phyloP scores from a whole-genome alignment of 2,113 vertebrate species.

The Sitta europaea region DNA sequence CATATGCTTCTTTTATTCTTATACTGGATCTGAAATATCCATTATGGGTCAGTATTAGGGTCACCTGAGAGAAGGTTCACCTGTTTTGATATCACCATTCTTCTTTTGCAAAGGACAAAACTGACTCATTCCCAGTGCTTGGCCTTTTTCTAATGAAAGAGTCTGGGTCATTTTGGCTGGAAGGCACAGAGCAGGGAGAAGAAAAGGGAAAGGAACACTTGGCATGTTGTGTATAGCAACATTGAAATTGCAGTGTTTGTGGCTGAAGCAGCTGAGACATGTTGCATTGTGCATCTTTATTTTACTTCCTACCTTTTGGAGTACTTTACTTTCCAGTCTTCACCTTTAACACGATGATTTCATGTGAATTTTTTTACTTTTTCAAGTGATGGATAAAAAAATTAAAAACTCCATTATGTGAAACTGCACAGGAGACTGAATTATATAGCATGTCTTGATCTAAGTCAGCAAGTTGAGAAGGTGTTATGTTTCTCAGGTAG shows the following conservation, averaged over 20 bases:
- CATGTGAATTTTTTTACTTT: neutral
- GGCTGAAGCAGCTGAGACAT: neutral
- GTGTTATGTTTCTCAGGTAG: neutral
- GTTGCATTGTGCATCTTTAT: neutral
- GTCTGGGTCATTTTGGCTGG: neutral
- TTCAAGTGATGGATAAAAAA: neutral
- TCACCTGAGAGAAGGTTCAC: neutral
- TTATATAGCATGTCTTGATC: neutral
- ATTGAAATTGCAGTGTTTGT: neutral
- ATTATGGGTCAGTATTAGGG: neutral
- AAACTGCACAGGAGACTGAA: neutral
- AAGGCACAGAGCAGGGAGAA: neutral
- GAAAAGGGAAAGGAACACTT: neutral
- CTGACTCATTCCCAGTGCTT: fast-evolving
- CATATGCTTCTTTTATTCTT: neutral
- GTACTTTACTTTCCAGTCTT: neutral
- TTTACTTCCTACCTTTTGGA: neutral
- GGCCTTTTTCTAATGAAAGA: neutral
- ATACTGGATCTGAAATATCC: neutral
- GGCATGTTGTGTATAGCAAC: neutral
- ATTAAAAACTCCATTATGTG: neutral
- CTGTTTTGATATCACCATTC: neutral
- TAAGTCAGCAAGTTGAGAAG: neutral
- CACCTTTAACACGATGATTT: neutral
- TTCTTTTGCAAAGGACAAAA: neutral